Conservation (phyloP, 2,888 invertebrate genomes). For the Eutolmus rufibarbis region DNA sequence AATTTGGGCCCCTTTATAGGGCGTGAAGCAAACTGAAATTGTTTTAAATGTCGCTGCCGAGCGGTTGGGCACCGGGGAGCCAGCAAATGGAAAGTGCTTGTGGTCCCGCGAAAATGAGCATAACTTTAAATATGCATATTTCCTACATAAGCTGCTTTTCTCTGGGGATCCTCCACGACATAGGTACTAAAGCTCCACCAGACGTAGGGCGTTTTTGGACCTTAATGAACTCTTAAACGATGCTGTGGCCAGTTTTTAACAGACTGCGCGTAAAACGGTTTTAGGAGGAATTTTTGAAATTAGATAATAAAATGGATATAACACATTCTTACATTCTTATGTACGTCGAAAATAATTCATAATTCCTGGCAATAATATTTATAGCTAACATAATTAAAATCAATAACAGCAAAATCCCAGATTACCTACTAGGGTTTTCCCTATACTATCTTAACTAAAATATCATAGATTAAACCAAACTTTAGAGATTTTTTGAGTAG, state of each 20-base stretch:
- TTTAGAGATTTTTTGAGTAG: no score
- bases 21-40: constrained; percentile 9
- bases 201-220: not conserved
- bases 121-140: not conserved
- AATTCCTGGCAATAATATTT: not conserved
- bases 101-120: not conserved
- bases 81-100: not conserved
- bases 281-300: not conserved
- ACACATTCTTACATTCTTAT: not conserved
- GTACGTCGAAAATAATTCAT: not conserved
- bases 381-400: not conserved
- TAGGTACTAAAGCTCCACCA: not conserved
- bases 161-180: not conserved
- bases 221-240: not conserved
- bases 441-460: no score
- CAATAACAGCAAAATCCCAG: not conserved
- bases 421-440: no score
- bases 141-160: not conserved
- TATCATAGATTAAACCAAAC: no score
- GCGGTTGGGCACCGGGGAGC: not conserved
- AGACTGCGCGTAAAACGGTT: not conserved
- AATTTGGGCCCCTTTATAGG: constrained; percentile 4
- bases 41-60: constrained; percentile 11
- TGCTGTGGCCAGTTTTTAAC: not conserved
- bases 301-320: not conserved